A percentile compares a stretch with the other conserved stretches of the same genome.
phyloP scores from a whole-genome alignment of 2,113 vertebrate species.

The Emydocephalus ijimae region DNA sequence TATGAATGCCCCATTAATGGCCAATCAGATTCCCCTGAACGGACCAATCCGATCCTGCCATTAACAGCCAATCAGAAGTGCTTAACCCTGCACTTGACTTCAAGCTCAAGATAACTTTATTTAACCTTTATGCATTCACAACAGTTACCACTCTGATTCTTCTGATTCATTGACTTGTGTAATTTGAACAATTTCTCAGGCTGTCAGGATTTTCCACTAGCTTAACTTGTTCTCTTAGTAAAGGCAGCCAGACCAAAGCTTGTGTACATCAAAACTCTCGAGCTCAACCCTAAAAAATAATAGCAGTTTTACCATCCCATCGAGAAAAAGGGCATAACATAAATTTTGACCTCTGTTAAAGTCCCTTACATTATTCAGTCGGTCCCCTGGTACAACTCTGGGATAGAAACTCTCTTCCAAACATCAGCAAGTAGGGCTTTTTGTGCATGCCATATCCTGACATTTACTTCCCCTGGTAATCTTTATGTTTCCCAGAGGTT shows the following conservation, averaged over 20 bases:
- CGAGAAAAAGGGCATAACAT: background rate
- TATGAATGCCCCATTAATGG: no score
- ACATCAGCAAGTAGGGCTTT: constrained; percentile 29
- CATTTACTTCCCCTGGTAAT: constrained; percentile 34
- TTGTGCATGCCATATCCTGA: constrained; percentile 30
- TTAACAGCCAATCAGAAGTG: no score
- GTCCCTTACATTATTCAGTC: constrained; percentile 11
- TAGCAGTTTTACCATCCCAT: constrained; percentile 18
- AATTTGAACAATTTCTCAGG: background rate
- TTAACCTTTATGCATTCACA: no score
- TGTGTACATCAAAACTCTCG: background rate
- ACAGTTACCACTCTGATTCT: background rate
- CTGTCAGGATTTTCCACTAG: constrained; percentile 6
- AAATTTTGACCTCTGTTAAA: constrained; percentile 11
- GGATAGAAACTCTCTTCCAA: constrained; percentile 35
- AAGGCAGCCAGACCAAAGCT: constrained; percentile 14
- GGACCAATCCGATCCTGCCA: no score
- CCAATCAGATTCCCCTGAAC: no score
- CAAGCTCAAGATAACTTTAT: no score
- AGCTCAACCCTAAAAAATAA: background rate
- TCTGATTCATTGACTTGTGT: background rate
- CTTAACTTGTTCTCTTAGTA: constrained; percentile 31
- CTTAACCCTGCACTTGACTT: no score
- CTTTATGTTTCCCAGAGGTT: constrained; percentile 38
- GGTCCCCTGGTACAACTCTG: background rate